Base-by-base conservation (phyloP, 1,140 invertebrate species). In the Meteorus sp. region DNA sequence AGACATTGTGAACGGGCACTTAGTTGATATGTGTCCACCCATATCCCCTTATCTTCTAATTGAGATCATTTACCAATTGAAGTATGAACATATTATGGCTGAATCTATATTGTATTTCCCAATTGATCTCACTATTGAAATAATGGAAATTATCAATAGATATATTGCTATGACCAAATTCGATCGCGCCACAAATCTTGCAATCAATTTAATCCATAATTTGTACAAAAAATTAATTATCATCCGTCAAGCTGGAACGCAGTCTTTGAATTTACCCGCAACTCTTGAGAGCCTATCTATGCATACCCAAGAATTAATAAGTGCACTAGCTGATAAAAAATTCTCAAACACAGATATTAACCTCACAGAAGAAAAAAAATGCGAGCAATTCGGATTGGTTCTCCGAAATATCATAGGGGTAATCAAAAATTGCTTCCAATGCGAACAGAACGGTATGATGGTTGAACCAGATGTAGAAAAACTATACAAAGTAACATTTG, bases 21-120 rank as follows among this genome's bases (percentile, higher is more conserved):
- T 78, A 7, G 72, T 77, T 0, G 68, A 75, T 22, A 70, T 73
- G 44, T 75, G 70, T 51, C 72, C 75, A n/a, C 53, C 73, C n/a
- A 22, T 78, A 13, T 78, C 77, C 3, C 70, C 70, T 0, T 78
- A 73, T 51, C 50, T 80, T 1, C 63, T 78, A 8, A 52, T 75
- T 19, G 72, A 77, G 65, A 70, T 80, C 47, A 8, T 76, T 0
- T 78, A 72, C 69, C 39, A 33, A 3, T 41, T 78, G 0, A 51
- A 67, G 1, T 78, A 68, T n/a, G 76, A 79, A 1, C 56, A 69
- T 2, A 54, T 80, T 20, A 39, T 79, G 5, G 53, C 62, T 1
- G 69, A 74, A 60, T 73, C 69, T 0, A 41, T 78, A 1, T 27
- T 72, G 0, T 59, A 77, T 27, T 11, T 73, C 13, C 78, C 77